Evolutionary conservation across 2,888 invertebrate species (phyloP), one percentile per base, ranked within the genome.

Genomic region (Limnephilus auricula): DNA sequence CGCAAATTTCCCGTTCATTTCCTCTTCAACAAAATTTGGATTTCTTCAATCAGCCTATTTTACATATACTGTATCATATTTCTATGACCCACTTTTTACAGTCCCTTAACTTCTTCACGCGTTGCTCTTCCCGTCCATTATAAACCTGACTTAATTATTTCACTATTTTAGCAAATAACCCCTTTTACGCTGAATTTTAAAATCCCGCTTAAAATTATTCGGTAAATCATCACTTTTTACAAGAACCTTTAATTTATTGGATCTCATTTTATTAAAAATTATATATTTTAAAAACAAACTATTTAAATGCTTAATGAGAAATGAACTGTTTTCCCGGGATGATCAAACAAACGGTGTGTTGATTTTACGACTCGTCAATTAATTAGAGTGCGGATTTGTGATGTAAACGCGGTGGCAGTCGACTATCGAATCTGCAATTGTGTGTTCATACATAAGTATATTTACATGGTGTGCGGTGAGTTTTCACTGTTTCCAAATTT

Each of bases 221-320:
- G 40, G 12, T 12, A 40, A 40, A 40, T 12, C 40, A 40, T 40
- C 12, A 40, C n/a, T n/a, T n/a, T 40, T 40, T 40, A 40, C 40
- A 9, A 30, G 13, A 45, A 45, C 85, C 85, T 85, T 85, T 40
- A 25, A 25, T 13, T 80, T 80, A 37, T 37, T 83, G n/a, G 37
- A 37, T 3, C 5, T 34, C 15, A 6, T 32, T 34, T 25, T 34
- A 37, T 18, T 25, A 80, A 15, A n/a, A 32, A 10, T n/a, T 18
- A 25, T 18, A 0, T 12, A 4, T 83, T 83, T 83, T n/a, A 83
- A 83, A n/a, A 82, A 83, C n/a, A n/a, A 83, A 37, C 83, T 9
- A 83, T 15, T 37, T 83, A 83, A 18, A 25, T 83, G 83, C 83
- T 34, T n/a, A 83, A 34, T 83, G 37, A 34, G 37, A 83, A 83